Base-by-base conservation (phyloP, 2,113 vertebrate genomes). In the Atlantisia rogersi region DNA sequence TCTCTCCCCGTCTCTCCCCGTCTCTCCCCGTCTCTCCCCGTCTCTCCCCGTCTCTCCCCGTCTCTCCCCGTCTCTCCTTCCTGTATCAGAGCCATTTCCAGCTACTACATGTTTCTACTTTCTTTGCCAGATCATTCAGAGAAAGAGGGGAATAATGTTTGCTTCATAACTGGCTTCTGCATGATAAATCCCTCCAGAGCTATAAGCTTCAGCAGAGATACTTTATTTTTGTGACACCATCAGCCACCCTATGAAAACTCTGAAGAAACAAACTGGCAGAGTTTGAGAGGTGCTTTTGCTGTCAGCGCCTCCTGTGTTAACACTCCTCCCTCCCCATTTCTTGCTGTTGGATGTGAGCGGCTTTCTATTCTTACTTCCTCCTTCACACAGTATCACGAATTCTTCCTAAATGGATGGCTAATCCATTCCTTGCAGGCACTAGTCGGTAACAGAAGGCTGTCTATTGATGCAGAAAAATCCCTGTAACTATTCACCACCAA, bases 361-460 rank as follows among this genome's bases (percentile, higher is more conserved):
- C 15, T 95, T 96, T 82, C 63, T 86, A 28, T 80, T 95, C 84
- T 88, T 90, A 62, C 37, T 92, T 88, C 44, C 13, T 80, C 50
- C 69, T 92, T 86, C 40, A 73, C 67, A 65, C 46, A 62, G 50
- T 40, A 77, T 77, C 86, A 50, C 19, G 20, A 82, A 25, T 46
- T 93, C 31, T 80, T 93, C 79, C 48, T 53, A 15, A 90, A 90
- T 0, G 11, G 71, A 58, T 88, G 64, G 59, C 37, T 63, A 69
- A 74, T 86, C 86, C 35, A 40, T 86, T 83, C n/a, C 53, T 77
- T 59, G 58, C 31, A 62, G 80, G 46, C 37, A 29, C 56, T 80
- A 76, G 26, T 58, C 71, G 73, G 63, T 80, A 93, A 42, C 75
- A 90, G 82, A 56, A 68, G 50, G 48, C 10, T 79, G 26, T 29